Percentiles rank a stretch among this genome's conserved stretches.
phyloP scores from a whole-genome alignment of 2,113 vertebrate species.

The Trematocara macrostoma region DNA sequence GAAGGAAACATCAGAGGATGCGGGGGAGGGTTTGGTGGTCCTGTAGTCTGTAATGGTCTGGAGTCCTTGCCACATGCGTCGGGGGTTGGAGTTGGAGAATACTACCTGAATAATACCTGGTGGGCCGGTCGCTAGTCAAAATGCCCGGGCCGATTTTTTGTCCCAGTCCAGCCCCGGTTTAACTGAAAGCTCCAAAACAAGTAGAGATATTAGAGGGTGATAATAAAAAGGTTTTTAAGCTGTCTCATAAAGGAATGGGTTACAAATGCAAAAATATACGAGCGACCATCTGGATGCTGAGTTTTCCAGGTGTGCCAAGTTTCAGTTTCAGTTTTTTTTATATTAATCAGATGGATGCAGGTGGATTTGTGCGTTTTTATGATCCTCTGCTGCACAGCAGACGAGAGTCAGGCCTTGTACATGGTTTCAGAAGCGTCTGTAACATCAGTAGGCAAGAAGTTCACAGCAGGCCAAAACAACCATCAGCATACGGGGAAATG shows the following conservation, averaged over 20 bases:
- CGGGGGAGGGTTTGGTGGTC: no score
- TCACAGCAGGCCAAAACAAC: not conserved
- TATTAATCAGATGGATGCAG: not conserved
- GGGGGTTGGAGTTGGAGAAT: no score
- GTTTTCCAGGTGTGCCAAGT: not conserved
- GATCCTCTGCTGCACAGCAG: not conserved
- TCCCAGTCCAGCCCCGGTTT: not conserved
- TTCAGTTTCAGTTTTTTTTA: not conserved
- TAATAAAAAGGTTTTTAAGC: not conserved
- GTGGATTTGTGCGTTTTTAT: not conserved
- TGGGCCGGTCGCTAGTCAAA: no score
- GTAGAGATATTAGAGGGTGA: not conserved
- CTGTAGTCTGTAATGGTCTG: no score
- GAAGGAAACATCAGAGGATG: no score
- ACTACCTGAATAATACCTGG: no score
- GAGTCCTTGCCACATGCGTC: no score
- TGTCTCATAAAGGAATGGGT: not conserved
- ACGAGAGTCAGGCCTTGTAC: not conserved
- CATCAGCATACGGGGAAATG: not conserved
- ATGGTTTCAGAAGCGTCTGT: not conserved
- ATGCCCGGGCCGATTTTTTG: no score
- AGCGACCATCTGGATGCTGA: rapidly evolving
- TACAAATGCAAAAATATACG: not conserved
- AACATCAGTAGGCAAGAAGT: not conserved
- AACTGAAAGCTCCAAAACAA: not conserved